These are phyloP conservation scores for Chauna torquata DNA, from an alignment of 2,113 vertebrate genomes.

Conservation along the genomic window DNA sequence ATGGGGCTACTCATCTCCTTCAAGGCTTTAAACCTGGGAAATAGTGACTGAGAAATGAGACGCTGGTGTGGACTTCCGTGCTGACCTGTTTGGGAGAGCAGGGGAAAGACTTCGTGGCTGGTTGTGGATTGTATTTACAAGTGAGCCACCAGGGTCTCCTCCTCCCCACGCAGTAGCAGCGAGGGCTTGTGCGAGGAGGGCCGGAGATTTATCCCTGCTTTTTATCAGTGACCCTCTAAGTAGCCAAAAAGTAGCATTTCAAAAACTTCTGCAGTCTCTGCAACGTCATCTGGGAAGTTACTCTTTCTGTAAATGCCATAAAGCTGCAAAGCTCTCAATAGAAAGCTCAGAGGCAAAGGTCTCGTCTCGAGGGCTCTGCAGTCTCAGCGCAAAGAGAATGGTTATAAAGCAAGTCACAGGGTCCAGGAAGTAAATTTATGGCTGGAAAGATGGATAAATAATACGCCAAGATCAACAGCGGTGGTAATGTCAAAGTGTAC, in stretches of 20 bases:
- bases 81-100: not conserved
- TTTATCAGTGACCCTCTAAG: not conserved
- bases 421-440: constrained; percentile 32
- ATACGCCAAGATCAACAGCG: constrained; percentile 25
- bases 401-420: constrained; percentile 18
- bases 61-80: not conserved
- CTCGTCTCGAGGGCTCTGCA: not conserved
- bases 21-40: not conserved
- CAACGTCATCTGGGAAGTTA: constrained; percentile 34
- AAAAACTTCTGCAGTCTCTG: not conserved
- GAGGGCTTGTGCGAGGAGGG: not conserved
- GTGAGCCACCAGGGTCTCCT: not conserved
- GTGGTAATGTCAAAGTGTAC: not conserved
- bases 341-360: constrained; percentile 32
- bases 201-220: not conserved
- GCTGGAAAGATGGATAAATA: constrained; percentile 41
- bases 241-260: not conserved
- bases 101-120: not conserved
- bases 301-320: constrained; percentile 14
- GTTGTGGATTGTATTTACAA: not conserved
- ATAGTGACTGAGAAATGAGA: not conserved
- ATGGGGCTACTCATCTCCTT: not conserved
- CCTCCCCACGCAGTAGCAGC: not conserved
- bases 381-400: not conserved
- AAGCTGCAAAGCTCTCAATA: constrained; percentile 41